These are phyloP conservation scores for Hirtodrosophila confusa DNA, from an alignment of 2,888 invertebrate genomes.

Conservation along the genomic window DNA sequence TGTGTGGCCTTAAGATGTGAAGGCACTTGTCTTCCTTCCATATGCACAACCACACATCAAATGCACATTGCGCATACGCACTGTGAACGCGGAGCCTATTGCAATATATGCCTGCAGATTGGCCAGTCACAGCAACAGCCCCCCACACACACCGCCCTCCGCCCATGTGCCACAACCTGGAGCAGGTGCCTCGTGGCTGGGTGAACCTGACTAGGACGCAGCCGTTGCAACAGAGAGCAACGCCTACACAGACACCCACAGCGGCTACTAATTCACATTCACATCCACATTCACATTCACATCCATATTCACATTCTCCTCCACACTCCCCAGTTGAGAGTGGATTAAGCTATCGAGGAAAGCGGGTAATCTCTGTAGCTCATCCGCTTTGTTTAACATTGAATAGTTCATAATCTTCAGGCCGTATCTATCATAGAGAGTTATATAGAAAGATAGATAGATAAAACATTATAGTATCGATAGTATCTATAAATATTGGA, in stretches of 20 bases:
- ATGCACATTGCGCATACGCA: slow-evolving; percentile 74
- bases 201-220: slow-evolving; percentile 13
- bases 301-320: neutral
- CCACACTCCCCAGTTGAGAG: neutral
- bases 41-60: neutral
- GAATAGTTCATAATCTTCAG: too few species aligned
- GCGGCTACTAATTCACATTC: slow-evolving; percentile 14
- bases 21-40: too few species aligned
- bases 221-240: slow-evolving; percentile 31
- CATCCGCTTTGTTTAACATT: too few species aligned
- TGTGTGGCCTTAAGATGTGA: slow-evolving; percentile 19
- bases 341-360: neutral
- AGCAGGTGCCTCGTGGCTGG: slow-evolving; percentile 18
- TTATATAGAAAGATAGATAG: too few species aligned
- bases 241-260: slow-evolving; percentile 20
- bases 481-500: too few species aligned
- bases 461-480: too few species aligned
- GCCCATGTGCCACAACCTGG: slow-evolving; percentile 12
- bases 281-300: slow-evolving; percentile 14
- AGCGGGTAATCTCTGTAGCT: neutral
- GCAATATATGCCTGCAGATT: slow-evolving; percentile 77
- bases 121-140: slow-evolving; percentile 55
- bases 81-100: slow-evolving; percentile 72
- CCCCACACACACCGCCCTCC: neutral
- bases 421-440: too few species aligned